Conservation (phyloP, 2,888 invertebrate species). For the Ophion slaviceki region DNA sequence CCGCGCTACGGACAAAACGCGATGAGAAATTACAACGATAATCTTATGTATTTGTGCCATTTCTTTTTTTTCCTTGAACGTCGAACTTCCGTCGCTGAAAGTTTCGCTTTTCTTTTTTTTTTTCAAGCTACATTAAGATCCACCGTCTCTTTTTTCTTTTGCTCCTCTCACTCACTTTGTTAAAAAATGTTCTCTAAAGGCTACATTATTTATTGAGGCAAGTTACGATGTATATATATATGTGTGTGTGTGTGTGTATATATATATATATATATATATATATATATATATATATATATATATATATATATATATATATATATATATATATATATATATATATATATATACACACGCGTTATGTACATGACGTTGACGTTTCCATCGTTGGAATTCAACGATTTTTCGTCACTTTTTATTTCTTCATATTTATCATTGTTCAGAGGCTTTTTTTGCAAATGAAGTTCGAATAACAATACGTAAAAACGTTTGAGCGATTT, state of each 20-base stretch:
- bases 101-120: background rate
- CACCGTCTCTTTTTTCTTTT: conserved; percentile 57
- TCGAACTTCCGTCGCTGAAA: background rate
- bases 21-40: background rate
- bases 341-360: conserved; percentile 55
- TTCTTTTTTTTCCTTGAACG: background rate
- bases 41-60: conserved; percentile 35
- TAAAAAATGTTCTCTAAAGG: conserved; percentile 65
- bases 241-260: no score
- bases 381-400: no score
- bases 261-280: conserved; percentile 54
- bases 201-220: conserved; percentile 67
- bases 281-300: background rate
- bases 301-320: conserved; percentile 52
- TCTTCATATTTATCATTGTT: no score
- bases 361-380: no score
- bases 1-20: background rate
- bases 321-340: background rate
- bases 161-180: conserved; percentile 64
- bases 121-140: background rate
- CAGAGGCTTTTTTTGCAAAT: no score
- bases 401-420: no score
- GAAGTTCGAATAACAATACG: no score
- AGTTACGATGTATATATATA: background rate
- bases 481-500: no score